phyloP scores from a whole-genome alignment of 2,113 vertebrate genomes.

The Spea multiplicata region DNA sequence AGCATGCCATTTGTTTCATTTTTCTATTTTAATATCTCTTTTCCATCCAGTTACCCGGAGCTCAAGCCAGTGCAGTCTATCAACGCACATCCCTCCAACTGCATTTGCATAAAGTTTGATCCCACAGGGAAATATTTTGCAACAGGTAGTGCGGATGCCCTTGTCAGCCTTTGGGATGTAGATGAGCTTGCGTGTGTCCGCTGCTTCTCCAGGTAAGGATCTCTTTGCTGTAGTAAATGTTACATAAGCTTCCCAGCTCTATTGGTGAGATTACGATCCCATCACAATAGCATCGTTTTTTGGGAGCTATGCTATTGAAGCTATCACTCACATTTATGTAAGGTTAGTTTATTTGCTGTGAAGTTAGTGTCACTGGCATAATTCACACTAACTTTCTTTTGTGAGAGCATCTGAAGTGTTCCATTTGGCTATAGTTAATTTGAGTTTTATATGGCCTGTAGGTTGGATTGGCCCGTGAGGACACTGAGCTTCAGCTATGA shows the following conservation, averaged over 20 bases:
- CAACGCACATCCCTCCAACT: conserved; percentile 97
- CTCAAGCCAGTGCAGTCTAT: conserved; percentile 97
- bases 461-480: conserved; percentile 95
- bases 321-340: no score
- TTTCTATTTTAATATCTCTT: background rate
- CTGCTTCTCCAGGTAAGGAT: conserved; percentile 88
- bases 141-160: conserved; percentile 90
- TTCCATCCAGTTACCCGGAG: conserved; percentile 83
- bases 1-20: no score
- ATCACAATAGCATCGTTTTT: no score
- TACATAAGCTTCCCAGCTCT: no score
- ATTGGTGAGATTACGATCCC: no score
- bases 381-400: no score
- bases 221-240: background rate
- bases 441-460: conserved; percentile 50
- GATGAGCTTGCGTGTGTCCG: conserved; percentile 95
- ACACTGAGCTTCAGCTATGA: conserved; percentile 96
- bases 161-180: conserved; percentile 96
- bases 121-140: conserved; percentile 96
- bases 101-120: conserved; percentile 98
- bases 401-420: no score
- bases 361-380: no score
- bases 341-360: no score
- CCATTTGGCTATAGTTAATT: no score
- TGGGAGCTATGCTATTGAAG: no score